Conservation (phyloP, 2,113 vertebrate genomes). For the Vulpes ferrilata region DNA sequence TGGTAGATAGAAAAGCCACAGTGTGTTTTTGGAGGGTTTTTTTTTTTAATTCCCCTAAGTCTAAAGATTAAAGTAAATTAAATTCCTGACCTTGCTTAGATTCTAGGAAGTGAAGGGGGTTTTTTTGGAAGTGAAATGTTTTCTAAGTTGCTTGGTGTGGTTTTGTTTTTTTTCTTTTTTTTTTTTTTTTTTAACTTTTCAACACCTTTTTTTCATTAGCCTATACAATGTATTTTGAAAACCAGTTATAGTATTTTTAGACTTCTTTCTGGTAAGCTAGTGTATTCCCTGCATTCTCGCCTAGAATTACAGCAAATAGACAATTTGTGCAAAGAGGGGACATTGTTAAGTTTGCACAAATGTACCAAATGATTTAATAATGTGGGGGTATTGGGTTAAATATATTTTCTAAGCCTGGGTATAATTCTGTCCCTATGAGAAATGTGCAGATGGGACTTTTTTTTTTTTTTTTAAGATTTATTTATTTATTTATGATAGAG, state of each 20-base stretch:
- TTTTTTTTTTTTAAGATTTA: too few relatives aligned
- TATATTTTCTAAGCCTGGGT: neutral
- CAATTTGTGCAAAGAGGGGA: neutral
- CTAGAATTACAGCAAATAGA: slow-evolving; percentile 13
- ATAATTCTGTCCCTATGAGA: slow-evolving; percentile 5
- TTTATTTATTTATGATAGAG: too few relatives aligned
- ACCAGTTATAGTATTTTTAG: neutral
- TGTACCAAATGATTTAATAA: neutral
- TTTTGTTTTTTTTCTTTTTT: slow-evolving; percentile 27
- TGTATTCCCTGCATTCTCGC: neutral
- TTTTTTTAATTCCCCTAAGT: neutral
- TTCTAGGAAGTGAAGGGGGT: neutral
- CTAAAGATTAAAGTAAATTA: neutral
- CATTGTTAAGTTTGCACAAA: neutral
- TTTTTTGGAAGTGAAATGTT: neutral
- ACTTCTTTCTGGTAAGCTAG: neutral
- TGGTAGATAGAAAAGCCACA: neutral
- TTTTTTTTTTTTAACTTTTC: slow-evolving; percentile 1
- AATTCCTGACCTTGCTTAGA: neutral
- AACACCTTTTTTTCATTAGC: neutral
- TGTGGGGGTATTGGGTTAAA: neutral
- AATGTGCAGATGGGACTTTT: neutral
- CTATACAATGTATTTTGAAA: slow-evolving; percentile 16
- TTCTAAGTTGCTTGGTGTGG: neutral
- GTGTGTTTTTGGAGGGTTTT: neutral